Base-by-base conservation (phyloP, 1,140 invertebrate genomes). In the Chironomus tepperi region DNA sequence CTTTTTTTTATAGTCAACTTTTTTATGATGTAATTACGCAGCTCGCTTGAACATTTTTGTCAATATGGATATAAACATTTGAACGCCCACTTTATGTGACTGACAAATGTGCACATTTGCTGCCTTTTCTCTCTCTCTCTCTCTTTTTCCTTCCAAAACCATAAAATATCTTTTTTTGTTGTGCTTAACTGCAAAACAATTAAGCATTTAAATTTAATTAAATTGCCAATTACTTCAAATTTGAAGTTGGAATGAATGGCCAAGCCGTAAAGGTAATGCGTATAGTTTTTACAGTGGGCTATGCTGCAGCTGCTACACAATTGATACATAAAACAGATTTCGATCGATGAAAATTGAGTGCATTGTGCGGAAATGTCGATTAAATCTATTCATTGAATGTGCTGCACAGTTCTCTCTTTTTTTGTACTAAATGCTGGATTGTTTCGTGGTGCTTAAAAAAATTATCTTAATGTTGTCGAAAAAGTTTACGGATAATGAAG, bases 181-280 rank as follows among this genome's bases (percentile, higher is more conserved):
- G 24, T 2, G 5, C 24, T 34, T 34, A 57, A 57, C 47, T 15
- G n/a, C 47, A 57, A 57, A 57, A 57, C 47, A 57, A 57, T 57
- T 57, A 57, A 57, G 47, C 47, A 57, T 57, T 57, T 57, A 57
- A 57, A 57, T 57, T 57, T 57, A 57, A 57, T 57, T 57, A 57
- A 57, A 57, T 57, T 57, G 47, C 47, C 47, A 57, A 57, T 57
- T 57, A 57, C n/a, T 8, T 57, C 47, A 15, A 47, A 47, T 34
- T 34, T 34, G 24, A 34, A 34, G 24, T 34, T 34, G 24, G 24
- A 34, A 34, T 34, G 1, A 34, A 34, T 34, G 24, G 24, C 5
- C 24, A 5, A 34, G 5, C 24, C 24, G 24, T 34, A 34, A 34
- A n/a, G 12, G 12, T 57, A 15, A 57, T 57, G 47, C 47, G 47